Evolutionary conservation across 2,797 vertebrate species (phyloP), one percentile per base, ranked within the genome.

Genomic region (Gymnothorax javanicus): DNA sequence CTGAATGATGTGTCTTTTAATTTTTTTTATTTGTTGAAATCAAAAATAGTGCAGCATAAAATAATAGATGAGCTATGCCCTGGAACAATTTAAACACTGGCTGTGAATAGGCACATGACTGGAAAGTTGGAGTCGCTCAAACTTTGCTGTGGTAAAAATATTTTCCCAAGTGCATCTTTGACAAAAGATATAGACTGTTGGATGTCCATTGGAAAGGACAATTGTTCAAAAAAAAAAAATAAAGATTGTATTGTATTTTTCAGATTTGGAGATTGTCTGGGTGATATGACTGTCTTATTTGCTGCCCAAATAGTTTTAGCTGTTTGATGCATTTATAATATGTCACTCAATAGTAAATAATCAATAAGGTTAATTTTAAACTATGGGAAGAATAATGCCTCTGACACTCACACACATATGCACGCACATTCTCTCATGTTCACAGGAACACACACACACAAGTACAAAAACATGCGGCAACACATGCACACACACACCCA

Each of bases 401-500:
- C 33, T 43, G 33, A 43, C 33, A 43, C 33, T 43, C 33, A 43
- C 33, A 69, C 50, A 58, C 81, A 17, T n/a, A 83, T 4, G 25
- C 54, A 57, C 7, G 25, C 81, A 83, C 81, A 83, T 60, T 23
- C 2, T n/a, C 79, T 15, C 52, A 82, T 20, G 15, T n/a, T 1
- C 23, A 20, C 79, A 33, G 59, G 33, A 43, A 57, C 52, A 71
- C 62, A 50, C n/a, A 84, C 82, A 60, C 13, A 17, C 11, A 60
- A 1, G 2, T 43, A 84, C 57, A 20, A 9, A 27, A 57, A 64
- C n/a, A 87, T 50, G 17, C 83, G n/a, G 50, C 59, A 43, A 85
- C 62, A 79, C 62, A 84, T 6, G 84, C 60, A 86, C 57, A 84
- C 82, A 87, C 43, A 87, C 82, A 71, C 56, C 77, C 57, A 75